A percentile compares a stretch with the other conserved stretches of the same genome.
Evolutionary conservation across 2,797 vertebrate genomes (phyloP).

Genomic region (Argya squamiceps): DNA sequence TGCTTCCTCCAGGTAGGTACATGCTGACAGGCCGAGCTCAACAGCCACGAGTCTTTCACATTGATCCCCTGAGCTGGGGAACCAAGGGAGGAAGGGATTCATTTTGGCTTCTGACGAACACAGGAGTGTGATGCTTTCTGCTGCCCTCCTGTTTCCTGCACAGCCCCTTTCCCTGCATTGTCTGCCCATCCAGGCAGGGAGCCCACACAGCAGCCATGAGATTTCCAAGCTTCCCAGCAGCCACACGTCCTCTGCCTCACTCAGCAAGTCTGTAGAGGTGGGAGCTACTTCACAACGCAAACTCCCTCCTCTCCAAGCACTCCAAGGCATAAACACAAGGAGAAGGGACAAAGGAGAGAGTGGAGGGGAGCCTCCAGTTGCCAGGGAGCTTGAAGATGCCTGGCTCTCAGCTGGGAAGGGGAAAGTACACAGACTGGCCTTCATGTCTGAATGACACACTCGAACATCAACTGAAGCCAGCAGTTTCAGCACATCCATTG

Average conservation of each 20-base stretch:
- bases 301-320: neutral
- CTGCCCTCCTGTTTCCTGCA: neutral
- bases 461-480: neutral
- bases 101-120: conserved; percentile 45
- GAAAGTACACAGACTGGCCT: conserved; percentile 43
- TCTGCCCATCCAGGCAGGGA: neutral
- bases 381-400: neutral
- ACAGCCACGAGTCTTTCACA: neutral
- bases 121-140: neutral
- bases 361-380: neutral
- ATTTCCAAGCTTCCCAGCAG: neutral
- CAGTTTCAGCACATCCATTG: conserved; percentile 37
- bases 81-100: neutral
- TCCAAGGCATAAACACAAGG: neutral
- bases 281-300: neutral
- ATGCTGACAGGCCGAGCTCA: neutral
- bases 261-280: neutral
- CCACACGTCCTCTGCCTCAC: neutral
- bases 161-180: neutral
- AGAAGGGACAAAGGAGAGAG: neutral
- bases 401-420: conserved; percentile 7
- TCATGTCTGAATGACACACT: conserved; percentile 25
- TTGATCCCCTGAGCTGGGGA: neutral
- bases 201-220: neutral
- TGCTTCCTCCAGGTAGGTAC: neutral